Conservation (phyloP, 2,113 vertebrate species). For the Tachysurus vachellii region DNA sequence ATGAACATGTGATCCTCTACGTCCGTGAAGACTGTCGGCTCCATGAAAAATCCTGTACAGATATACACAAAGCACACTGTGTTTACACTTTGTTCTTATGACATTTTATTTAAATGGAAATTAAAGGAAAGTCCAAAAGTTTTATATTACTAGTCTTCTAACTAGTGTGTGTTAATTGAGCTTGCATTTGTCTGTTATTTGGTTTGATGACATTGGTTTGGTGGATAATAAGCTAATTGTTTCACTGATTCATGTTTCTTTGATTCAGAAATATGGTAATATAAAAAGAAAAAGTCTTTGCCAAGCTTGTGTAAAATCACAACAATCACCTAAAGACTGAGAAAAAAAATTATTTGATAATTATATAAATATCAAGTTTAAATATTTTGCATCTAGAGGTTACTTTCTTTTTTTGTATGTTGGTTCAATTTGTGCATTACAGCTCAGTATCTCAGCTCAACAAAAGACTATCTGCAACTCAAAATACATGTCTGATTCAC, state of each 20-base stretch:
- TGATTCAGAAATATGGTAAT: background rate
- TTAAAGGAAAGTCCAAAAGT: background rate
- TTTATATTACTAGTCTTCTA: background rate
- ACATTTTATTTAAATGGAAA: background rate
- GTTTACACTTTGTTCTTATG: conserved; percentile 27
- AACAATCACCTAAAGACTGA: background rate
- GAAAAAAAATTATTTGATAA: background rate
- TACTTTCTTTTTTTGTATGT: background rate
- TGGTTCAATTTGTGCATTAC: background rate
- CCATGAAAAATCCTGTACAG: conserved; percentile 84
- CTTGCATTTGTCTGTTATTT: background rate
- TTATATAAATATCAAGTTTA: background rate
- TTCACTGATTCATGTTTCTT: background rate
- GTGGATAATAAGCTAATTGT: background rate
- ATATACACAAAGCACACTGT: conserved; percentile 40
- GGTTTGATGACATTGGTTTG: background rate
- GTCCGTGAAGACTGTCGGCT: conserved; percentile 81
- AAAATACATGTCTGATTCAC: background rate
- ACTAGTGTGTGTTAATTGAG: background rate
- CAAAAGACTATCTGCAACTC: background rate
- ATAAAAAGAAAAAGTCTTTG: background rate
- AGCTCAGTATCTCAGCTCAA: background rate
- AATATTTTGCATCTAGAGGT: background rate
- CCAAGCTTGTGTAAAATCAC: background rate
- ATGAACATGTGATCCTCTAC: conserved; percentile 86